A percentile compares a stretch with the other conserved stretches of the same genome.
phyloP scores from a whole-genome alignment of 2,797 vertebrate species.

The Perdix hodgsoniae region DNA sequence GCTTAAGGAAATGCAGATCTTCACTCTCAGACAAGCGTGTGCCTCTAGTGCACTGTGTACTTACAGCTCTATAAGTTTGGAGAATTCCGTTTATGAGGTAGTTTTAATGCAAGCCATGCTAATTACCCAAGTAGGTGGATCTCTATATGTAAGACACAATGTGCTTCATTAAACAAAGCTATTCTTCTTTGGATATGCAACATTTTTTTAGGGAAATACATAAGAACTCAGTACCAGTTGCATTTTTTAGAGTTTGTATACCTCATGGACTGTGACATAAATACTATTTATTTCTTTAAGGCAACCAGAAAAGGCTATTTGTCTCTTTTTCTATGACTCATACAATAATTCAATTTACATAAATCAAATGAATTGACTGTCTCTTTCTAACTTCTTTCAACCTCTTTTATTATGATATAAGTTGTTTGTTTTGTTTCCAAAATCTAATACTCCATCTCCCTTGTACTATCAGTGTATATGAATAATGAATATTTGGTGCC shows the following conservation, averaged over 20 bases:
- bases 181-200: neutral
- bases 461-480: neutral
- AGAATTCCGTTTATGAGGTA: neutral
- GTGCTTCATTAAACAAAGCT: neutral
- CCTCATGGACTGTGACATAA: neutral
- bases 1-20: neutral
- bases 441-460: neutral
- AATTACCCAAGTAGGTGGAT: neutral
- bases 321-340: neutral
- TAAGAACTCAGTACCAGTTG: neutral
- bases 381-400: neutral
- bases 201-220: neutral
- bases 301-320: neutral
- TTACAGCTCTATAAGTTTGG: neutral
- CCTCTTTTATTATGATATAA: neutral
- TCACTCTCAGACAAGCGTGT: neutral
- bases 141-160: neutral
- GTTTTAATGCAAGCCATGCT: neutral
- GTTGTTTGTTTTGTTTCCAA: neutral
- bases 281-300: neutral
- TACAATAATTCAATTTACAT: neutral
- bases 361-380: neutral
- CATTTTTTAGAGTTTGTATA: neutral
- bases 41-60: neutral
- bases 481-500: neutral